phyloP scores from a whole-genome alignment of 2,113 vertebrate genomes.

The Grammatotria lemairii region DNA sequence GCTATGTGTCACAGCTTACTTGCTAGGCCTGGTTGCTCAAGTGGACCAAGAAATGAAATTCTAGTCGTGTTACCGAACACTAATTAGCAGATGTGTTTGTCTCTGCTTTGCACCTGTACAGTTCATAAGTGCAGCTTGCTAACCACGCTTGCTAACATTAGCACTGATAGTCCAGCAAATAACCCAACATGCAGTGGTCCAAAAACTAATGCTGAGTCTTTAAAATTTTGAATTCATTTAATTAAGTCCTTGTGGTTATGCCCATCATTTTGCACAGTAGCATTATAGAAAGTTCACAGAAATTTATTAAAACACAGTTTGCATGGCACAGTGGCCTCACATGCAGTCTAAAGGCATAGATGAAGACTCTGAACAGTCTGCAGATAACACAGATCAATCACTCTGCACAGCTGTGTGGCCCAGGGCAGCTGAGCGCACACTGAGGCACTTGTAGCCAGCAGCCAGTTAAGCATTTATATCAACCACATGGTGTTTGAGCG shows the following conservation, averaged over 20 bases:
- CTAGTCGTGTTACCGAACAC: not conserved
- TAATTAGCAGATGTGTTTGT: not conserved
- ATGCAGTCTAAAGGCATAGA: not conserved
- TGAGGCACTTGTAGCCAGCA: not conserved
- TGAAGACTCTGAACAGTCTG: not conserved
- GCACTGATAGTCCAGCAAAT: not conserved
- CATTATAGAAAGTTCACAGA: not conserved
- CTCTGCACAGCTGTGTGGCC: conserved; percentile 20
- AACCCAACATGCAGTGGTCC: rapidly evolving
- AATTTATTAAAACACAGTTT: not conserved
- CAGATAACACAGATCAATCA: not conserved
- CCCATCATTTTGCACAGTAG: not conserved
- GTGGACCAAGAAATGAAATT: not conserved
- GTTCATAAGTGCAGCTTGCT: not conserved
- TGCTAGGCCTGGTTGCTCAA: not conserved
- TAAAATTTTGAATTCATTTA: not conserved
- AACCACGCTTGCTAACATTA: not conserved
- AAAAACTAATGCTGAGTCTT: not conserved
- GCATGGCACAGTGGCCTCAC: not conserved
- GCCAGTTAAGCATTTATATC: conserved; percentile 1
- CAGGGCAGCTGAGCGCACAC: conserved; percentile 34
- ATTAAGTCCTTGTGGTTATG: not conserved
- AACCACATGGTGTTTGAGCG: conserved; percentile 20
- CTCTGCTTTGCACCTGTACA: not conserved
- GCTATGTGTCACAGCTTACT: not conserved